These are phyloP conservation scores for Drosophila arizonae DNA, from an alignment of 1,140 invertebrate genomes.

Conservation along the genomic window DNA sequence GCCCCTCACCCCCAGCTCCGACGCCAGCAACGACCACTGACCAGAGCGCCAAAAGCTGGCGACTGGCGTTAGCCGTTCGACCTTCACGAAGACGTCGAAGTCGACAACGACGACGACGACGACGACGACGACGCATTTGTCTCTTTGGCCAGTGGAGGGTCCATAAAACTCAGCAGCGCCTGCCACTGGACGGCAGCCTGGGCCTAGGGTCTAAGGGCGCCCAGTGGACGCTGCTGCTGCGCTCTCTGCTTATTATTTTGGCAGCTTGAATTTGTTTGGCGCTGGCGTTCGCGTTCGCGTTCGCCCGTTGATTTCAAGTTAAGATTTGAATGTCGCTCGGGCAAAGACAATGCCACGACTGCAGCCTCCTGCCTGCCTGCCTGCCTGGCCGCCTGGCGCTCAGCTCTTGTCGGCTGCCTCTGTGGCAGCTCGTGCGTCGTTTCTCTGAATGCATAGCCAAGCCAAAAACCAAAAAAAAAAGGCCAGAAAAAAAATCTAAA, in stretches of 20 bases:
- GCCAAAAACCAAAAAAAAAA: not conserved
- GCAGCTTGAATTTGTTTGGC: constrained; percentile 79
- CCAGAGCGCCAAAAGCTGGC: not conserved
- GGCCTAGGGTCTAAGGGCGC: not conserved
- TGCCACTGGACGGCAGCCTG: constrained; percentile 10
- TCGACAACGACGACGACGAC: constrained; percentile 27
- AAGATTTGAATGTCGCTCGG: constrained; percentile 79
- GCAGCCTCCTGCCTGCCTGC: constrained; percentile 18
- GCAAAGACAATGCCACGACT: constrained; percentile 67
- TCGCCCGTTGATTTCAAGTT: constrained; percentile 75
- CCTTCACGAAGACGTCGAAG: constrained; percentile 38
- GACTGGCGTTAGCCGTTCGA: constrained; percentile 54
- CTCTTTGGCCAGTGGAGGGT: constrained; percentile 43
- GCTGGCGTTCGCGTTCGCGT: constrained; percentile 43
- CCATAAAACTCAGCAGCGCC: constrained; percentile 27
- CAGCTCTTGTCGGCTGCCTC: constrained; percentile 1
- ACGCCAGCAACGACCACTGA: constrained; percentile 1
- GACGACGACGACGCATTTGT: constrained; percentile 51
- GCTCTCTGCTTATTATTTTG: constrained; percentile 73
- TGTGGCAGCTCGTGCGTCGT: constrained; percentile 56
- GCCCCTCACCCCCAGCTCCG: not conserved
- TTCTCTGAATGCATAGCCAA: constrained; percentile 38
- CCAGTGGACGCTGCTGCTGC: not conserved
- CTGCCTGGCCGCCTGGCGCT: constrained; percentile 31
- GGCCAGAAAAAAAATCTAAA: not conserved